Evolutionary conservation across 1,140 invertebrate species (phyloP).

Genomic region (Dufourea novaeangliae): DNA sequence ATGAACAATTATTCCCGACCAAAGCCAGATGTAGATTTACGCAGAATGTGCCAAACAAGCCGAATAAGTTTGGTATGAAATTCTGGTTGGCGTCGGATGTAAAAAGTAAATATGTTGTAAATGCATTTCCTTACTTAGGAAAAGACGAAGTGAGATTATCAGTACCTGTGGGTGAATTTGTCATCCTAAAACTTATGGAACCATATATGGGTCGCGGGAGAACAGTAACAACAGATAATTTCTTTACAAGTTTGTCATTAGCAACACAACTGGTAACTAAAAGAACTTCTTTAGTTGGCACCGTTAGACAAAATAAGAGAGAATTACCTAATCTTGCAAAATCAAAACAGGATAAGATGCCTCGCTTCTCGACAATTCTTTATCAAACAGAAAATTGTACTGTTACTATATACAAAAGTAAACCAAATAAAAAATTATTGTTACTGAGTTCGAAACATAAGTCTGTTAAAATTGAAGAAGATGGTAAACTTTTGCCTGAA

Average conservation of each 20-base stretch:
- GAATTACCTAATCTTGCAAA: constrained; percentile 9
- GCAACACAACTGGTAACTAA: constrained; percentile 61
- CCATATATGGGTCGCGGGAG: constrained; percentile 61
- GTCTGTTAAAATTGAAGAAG: too few species aligned
- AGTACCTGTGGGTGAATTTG: constrained; percentile 38
- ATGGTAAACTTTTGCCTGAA: too few species aligned
- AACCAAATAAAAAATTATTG: constrained; percentile 22
- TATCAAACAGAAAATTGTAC: constrained; percentile 10
- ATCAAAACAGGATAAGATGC: not conserved
- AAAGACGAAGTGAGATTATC: too few species aligned
- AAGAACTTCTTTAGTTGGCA: constrained; percentile 52
- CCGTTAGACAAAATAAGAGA: not conserved
- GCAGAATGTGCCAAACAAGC: too few species aligned
- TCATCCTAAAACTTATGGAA: constrained; percentile 61
- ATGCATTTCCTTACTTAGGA: too few species aligned
- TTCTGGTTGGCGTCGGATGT: too few species aligned
- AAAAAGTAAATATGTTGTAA: too few species aligned
- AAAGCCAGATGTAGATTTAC: too few species aligned
- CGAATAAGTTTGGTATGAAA: too few species aligned
- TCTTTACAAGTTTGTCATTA: constrained; percentile 64
- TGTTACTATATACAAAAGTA: constrained; percentile 24
- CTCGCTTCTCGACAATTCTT: not conserved
- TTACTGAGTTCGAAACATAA: not conserved
- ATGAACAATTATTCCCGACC: too few species aligned
- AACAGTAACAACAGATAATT: constrained; percentile 70